Evolutionary conservation across 2,113 vertebrate species (phyloP).

Genomic region (Nerophis ophidion): DNA sequence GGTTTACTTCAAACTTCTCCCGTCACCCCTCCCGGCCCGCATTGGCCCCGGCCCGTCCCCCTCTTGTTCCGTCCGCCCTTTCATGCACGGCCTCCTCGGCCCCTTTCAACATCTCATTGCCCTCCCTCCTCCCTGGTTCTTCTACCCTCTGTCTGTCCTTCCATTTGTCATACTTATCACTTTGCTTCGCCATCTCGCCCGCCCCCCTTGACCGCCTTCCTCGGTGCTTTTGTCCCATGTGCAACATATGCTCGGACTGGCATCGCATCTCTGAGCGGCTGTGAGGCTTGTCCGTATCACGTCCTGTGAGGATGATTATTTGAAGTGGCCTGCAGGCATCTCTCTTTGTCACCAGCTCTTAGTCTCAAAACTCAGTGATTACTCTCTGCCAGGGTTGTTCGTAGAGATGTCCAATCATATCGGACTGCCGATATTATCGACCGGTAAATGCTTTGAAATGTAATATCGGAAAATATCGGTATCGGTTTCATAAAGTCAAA

Average conservation of each 20-base stretch:
- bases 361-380: slow-evolving; percentile 49
- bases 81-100: slow-evolving; percentile 33
- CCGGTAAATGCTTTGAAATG: too few relatives aligned
- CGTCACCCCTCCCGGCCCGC: slow-evolving; percentile 20
- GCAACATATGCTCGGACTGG: slow-evolving; percentile 51
- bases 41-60: slow-evolving; percentile 12
- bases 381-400: slow-evolving; percentile 5
- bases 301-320: slow-evolving; percentile 57
- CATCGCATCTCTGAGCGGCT: slow-evolving; percentile 37
- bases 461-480: too few relatives aligned
- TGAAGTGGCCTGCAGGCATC: slow-evolving; percentile 63
- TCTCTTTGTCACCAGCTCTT: slow-evolving; percentile 65
- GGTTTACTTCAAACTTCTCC: slow-evolving; percentile 63
- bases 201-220: slow-evolving; percentile 11
- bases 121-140: slow-evolving; percentile 23
- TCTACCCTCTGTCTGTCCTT: slow-evolving; percentile 17
- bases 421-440: too few relatives aligned
- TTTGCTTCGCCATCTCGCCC: slow-evolving; percentile 21
- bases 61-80: slow-evolving; percentile 31
- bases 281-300: slow-evolving; percentile 55
- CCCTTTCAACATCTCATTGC: slow-evolving; percentile 34
- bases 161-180: slow-evolving; percentile 26
- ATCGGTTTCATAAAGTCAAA: too few relatives aligned
- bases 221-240: slow-evolving; percentile 29
- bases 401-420: too few relatives aligned